Evolutionary conservation across 1,140 invertebrate genomes (phyloP).

Genomic region (Drosophila paulistorum): DNA sequence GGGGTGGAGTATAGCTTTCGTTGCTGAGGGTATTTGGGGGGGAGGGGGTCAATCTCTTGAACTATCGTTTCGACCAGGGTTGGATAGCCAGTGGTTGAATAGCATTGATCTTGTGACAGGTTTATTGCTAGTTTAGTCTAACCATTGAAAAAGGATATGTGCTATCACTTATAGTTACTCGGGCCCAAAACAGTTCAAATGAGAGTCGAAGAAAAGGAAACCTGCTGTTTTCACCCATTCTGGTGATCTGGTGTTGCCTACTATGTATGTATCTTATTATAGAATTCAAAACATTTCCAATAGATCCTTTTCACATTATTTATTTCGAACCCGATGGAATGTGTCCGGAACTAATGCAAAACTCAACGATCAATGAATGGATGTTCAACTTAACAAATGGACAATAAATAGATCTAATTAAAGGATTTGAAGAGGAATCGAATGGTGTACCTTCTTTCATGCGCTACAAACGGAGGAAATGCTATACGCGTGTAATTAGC

Average conservation of each 20-base stretch:
- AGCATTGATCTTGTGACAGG: slow-evolving; percentile 6
- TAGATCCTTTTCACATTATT: slow-evolving; percentile 8
- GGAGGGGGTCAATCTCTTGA: background rate
- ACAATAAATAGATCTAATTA: background rate
- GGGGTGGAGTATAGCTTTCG: slow-evolving; percentile 1
- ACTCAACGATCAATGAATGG: background rate
- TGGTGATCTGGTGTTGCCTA: background rate
- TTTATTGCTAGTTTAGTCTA: slow-evolving; percentile 17
- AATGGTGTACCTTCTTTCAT: slow-evolving; percentile 45
- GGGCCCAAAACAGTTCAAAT: slow-evolving; percentile 2
- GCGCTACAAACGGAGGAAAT: slow-evolving; percentile 38
- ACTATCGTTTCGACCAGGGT: slow-evolving; percentile 1
- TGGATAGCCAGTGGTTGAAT: background rate
- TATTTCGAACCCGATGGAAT: slow-evolving; percentile 1
- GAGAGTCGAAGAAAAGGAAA: slow-evolving; percentile 8
- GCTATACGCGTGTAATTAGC: slow-evolving; percentile 22
- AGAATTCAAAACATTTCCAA: background rate
- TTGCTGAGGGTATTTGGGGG: background rate
- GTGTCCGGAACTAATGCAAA: slow-evolving; percentile 1
- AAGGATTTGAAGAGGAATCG: no score
- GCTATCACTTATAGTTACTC: slow-evolving; percentile 11
- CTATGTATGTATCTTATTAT: slow-evolving; percentile 3
- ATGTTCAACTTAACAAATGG: background rate
- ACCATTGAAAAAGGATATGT: slow-evolving; percentile 26
- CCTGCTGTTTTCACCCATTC: background rate